Evolutionary conservation across 35 echinoderm and acorn worm genomes (phyloP).

Genomic region (Nesometra sesokonis): DNA sequence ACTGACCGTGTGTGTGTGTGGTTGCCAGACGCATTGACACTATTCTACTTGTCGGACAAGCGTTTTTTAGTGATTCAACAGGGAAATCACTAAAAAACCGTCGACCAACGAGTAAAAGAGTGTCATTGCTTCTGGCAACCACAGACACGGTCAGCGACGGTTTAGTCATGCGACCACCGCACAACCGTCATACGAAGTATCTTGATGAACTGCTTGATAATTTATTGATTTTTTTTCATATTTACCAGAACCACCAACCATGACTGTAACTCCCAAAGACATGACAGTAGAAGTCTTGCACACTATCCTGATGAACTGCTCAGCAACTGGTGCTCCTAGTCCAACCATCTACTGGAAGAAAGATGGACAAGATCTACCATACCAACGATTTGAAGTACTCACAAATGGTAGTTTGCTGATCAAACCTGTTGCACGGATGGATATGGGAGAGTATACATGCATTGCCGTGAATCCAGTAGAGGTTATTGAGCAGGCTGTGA

Average conservation of each 20-base stretch:
- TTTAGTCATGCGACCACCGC: too few species aligned
- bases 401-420: constrained; percentile 20
- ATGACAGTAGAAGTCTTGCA: constrained; percentile 4
- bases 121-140: too few species aligned
- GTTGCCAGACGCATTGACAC: too few species aligned
- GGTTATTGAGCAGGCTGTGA: background rate
- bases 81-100: too few species aligned
- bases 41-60: too few species aligned
- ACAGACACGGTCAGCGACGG: too few species aligned
- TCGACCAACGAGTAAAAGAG: too few species aligned
- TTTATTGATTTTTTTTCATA: background rate
- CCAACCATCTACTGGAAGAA: constrained; percentile 78
- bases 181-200: too few species aligned
- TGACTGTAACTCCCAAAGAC: constrained; percentile 9
- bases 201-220: too few species aligned
- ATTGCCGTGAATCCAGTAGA: constrained; percentile 67
- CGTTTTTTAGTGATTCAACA: too few species aligned
- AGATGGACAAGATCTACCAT: constrained; percentile 34
- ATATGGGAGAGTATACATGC: constrained; percentile 78
- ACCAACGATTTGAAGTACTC: background rate
- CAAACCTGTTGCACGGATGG: background rate
- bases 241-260: constrained; percentile 49
- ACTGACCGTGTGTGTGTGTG: too few species aligned
- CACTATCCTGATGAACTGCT: constrained; percentile 15
- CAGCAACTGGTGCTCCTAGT: constrained; percentile 34